phyloP scores from a whole-genome alignment of 2,888 invertebrate genomes.

The Sesia apiformis region DNA sequence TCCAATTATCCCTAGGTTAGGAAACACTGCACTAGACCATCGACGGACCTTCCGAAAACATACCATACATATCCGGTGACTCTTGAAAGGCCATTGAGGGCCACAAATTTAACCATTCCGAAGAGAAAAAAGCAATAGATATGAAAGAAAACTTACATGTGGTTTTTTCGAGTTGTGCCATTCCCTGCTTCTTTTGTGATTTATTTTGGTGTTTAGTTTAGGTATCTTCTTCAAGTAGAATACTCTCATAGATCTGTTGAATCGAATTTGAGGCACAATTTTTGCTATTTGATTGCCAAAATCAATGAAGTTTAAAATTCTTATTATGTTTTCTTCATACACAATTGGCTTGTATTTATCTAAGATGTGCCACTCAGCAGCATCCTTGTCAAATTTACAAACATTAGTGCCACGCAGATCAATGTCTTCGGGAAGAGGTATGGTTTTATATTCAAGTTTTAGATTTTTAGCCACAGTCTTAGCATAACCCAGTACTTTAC shows the following conservation, averaged over 20 bases:
- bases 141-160: background rate
- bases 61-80: too few relatives aligned
- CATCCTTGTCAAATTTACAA: conserved; percentile 78
- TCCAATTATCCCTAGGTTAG: too few relatives aligned
- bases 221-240: conserved; percentile 56
- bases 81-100: background rate
- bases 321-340: conserved; percentile 82
- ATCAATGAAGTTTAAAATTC: conserved; percentile 84
- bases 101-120: background rate
- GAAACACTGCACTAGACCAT: too few relatives aligned
- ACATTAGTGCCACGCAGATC: conserved; percentile 81
- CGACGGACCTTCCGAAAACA: too few relatives aligned
- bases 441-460: conserved; percentile 74
- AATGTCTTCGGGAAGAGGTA: conserved; percentile 85
- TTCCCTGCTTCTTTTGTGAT: conserved; percentile 54
- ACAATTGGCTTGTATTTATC: conserved; percentile 68
- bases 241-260: conserved; percentile 70
- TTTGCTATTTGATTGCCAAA: conserved; percentile 84
- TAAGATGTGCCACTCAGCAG: conserved; percentile 80
- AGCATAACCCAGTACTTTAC: conserved; percentile 41
- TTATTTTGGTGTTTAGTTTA: conserved; percentile 49
- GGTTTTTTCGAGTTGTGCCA: conserved; percentile 62
- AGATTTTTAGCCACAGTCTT: conserved; percentile 58
- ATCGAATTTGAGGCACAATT: conserved; percentile 79
- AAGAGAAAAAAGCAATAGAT: background rate